Conservation (phyloP, 2,888 invertebrate genomes). For the Ophion ventricosus region DNA sequence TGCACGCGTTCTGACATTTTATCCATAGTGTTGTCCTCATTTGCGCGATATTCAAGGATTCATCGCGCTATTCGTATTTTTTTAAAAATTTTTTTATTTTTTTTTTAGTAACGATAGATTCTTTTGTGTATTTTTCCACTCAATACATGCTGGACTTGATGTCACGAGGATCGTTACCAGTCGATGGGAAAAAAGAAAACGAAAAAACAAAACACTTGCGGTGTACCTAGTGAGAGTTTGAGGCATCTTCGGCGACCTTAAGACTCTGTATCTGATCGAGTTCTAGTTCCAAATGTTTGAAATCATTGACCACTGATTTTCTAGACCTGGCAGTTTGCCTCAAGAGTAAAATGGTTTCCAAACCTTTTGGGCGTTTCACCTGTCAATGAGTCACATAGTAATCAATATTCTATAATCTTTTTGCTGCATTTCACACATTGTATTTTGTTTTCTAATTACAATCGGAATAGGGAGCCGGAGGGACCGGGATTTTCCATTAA, state of each 20-base stretch:
- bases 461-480: background rate
- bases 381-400: slow-evolving; percentile 31
- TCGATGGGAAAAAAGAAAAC: background rate
- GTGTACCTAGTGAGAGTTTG: slow-evolving; percentile 15
- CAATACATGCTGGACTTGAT: slow-evolving; percentile 15
- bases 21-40: slow-evolving; percentile 56
- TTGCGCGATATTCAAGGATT: slow-evolving; percentile 55
- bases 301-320: slow-evolving; percentile 63
- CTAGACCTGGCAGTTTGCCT: slow-evolving; percentile 49
- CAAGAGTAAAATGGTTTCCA: slow-evolving; percentile 51
- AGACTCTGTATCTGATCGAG: slow-evolving; percentile 69
- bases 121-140: slow-evolving; percentile 15
- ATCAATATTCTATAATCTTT: background rate
- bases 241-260: slow-evolving; percentile 63
- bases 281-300: slow-evolving; percentile 67
- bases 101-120: slow-evolving; percentile 13
- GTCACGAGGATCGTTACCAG: slow-evolving; percentile 37
- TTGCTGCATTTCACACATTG: background rate
- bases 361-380: slow-evolving; percentile 61
- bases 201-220: background rate
- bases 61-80: background rate
- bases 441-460: background rate
- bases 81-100: slow-evolving; percentile 42
- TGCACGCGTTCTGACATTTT: slow-evolving; percentile 51
- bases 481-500: too few relatives aligned